Percentiles rank a stretch among this genome's conserved stretches.
Conservation (phyloP, 2,797 vertebrate genomes). For the Muscicapa comitata region DNA sequence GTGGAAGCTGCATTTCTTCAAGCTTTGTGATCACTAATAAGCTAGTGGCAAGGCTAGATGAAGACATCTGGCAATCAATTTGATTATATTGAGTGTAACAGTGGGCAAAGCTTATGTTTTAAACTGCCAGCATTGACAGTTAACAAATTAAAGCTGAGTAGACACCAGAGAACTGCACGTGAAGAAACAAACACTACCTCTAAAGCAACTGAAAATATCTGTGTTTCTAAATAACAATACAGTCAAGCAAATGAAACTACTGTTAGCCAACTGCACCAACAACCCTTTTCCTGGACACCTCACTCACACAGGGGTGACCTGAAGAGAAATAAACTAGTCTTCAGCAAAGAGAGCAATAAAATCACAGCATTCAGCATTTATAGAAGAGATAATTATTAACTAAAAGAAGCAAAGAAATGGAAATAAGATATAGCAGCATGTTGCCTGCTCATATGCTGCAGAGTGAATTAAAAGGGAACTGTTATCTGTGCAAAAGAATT, state of each 20-base stretch:
- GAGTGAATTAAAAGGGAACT: neutral
- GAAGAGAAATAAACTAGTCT: neutral
- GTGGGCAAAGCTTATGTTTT: neutral
- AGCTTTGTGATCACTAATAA: neutral
- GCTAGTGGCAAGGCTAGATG: neutral
- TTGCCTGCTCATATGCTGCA: neutral
- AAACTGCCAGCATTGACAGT: neutral
- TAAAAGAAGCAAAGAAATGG: neutral
- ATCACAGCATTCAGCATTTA: neutral
- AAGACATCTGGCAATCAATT: neutral
- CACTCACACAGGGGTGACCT: neutral
- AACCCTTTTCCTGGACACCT: neutral
- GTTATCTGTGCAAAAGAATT: neutral
- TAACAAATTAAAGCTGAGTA: neutral
- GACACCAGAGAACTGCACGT: neutral
- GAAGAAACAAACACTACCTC: neutral
- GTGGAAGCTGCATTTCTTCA: neutral
- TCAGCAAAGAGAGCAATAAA: neutral
- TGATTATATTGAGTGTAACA: neutral
- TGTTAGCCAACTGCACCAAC: neutral
- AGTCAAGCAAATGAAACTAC: neutral
- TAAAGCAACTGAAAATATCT: neutral
- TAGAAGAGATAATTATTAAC: neutral
- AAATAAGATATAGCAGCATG: neutral
- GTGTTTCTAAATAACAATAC: neutral